These are phyloP conservation scores for Leptobrachium ailaonicum DNA, from an alignment of 2,113 vertebrate genomes.

Conservation along the genomic window DNA sequence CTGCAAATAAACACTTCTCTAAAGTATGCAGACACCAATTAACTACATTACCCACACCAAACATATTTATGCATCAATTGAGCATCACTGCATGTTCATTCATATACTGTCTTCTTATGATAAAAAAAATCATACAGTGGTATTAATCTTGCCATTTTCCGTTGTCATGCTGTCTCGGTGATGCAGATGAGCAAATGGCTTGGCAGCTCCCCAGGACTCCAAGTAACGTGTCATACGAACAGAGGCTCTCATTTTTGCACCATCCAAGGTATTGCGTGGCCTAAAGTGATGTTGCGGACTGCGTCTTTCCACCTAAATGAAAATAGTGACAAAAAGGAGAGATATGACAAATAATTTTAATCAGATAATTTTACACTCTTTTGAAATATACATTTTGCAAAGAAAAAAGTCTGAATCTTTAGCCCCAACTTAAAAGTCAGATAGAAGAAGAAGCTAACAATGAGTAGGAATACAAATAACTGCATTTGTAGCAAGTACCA, in stretches of 20 bases:
- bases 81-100: background rate
- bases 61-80: background rate
- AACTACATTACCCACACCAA: background rate
- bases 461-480: no score
- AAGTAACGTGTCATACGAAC: constrained; percentile 97
- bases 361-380: no score
- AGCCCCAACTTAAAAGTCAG: no score
- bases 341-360: no score
- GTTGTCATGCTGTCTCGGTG: constrained; percentile 98
- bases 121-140: constrained; percentile 71
- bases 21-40: no score
- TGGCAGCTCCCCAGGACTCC: constrained; percentile 97
- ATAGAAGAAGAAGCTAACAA: no score
- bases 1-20: no score
- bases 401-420: no score
- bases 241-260: constrained; percentile 94
- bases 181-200: constrained; percentile 94
- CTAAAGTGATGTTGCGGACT: constrained; percentile 90
- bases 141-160: constrained; percentile 96
- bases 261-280: constrained; percentile 78
- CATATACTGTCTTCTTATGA: background rate
- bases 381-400: no score
- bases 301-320: constrained; percentile 78
- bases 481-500: no score
- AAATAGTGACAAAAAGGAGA: constrained; percentile 7